A percentile compares a stretch with the other conserved stretches of the same genome.
Evolutionary conservation across 2,888 invertebrate species (phyloP).

Genomic region (Agrochola litura): DNA sequence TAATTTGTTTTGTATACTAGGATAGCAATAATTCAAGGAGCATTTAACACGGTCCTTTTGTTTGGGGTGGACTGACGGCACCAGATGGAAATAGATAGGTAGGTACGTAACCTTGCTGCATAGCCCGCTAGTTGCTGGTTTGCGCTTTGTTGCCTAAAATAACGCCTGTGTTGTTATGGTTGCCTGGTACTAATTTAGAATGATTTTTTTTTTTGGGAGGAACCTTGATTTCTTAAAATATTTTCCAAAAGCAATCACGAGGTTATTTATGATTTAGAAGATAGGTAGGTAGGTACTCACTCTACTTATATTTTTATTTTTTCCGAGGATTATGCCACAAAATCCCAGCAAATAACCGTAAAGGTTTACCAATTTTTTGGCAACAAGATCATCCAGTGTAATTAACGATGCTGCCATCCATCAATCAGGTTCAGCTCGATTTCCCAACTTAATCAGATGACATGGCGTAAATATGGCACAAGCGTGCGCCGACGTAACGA

Average conservation of each 20-base stretch:
- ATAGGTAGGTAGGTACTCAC: neutral
- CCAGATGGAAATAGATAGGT: constrained; percentile 52
- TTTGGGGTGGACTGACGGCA: constrained; percentile 33
- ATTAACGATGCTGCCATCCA: constrained; percentile 78
- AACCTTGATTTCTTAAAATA: neutral
- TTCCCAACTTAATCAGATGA: constrained; percentile 83
- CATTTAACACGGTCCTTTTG: constrained; percentile 55
- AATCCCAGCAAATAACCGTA: constrained; percentile 17
- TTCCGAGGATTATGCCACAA: neutral
- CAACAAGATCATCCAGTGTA: constrained; percentile 66
- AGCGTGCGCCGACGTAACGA: constrained; percentile 45
- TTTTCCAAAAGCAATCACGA: too few relatives aligned
- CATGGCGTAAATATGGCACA: constrained; percentile 68
- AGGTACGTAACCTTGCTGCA: constrained; percentile 52
- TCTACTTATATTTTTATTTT: neutral
- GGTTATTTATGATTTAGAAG: too few relatives aligned
- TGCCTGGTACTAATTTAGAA: neutral
- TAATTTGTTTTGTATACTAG: constrained; percentile 52
- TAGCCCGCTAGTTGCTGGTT: constrained; percentile 53
- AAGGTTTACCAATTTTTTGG: constrained; percentile 40
- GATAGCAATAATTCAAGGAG: constrained; percentile 63
- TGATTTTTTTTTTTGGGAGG: neutral
- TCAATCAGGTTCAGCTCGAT: constrained; percentile 81
- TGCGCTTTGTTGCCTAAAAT: constrained; percentile 45
- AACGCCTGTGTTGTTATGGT: constrained; percentile 15